These are phyloP conservation scores for Pammene aurita DNA, from an alignment of 2,888 invertebrate genomes.

Conservation along the genomic window DNA sequence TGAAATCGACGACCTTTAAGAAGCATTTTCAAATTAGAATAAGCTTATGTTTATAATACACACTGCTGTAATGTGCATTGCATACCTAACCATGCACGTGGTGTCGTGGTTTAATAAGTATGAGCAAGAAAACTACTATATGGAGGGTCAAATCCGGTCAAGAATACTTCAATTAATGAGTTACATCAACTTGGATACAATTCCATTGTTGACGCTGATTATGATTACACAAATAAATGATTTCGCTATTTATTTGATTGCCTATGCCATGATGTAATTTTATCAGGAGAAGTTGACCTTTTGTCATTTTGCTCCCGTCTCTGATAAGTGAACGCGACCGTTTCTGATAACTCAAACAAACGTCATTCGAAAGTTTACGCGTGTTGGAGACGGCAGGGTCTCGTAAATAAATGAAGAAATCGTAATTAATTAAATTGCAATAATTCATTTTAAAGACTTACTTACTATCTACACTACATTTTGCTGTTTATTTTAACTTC, in stretches of 20 bases:
- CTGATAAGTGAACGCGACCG: constrained; percentile 44
- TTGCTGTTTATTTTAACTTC: neutral
- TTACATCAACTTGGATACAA: constrained; percentile 34
- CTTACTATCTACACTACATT: neutral
- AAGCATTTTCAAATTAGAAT: too few species aligned
- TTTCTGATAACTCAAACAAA: constrained; percentile 45
- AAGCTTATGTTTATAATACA: too few species aligned
- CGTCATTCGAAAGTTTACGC: constrained; percentile 69
- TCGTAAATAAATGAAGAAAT: constrained; percentile 41
- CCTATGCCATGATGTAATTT: constrained; percentile 46
- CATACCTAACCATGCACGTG: too few species aligned
- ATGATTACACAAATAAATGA: constrained; percentile 17
- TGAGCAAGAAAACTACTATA: too few species aligned
- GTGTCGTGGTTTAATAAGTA: too few species aligned
- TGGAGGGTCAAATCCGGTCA: neutral
- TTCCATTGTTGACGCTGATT: constrained; percentile 28
- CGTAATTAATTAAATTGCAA: constrained; percentile 33
- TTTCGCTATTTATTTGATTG: constrained; percentile 32
- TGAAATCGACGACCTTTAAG: too few species aligned
- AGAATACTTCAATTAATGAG: neutral
- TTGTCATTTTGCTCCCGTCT: constrained; percentile 47
- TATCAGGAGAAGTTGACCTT: constrained; percentile 50
- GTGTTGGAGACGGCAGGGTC: constrained; percentile 57
- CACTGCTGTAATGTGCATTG: too few species aligned
- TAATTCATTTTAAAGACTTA: constrained; percentile 17